Evolutionary conservation across 2,797 vertebrate genomes (phyloP).

Genomic region (Allobates femoralis): DNA sequence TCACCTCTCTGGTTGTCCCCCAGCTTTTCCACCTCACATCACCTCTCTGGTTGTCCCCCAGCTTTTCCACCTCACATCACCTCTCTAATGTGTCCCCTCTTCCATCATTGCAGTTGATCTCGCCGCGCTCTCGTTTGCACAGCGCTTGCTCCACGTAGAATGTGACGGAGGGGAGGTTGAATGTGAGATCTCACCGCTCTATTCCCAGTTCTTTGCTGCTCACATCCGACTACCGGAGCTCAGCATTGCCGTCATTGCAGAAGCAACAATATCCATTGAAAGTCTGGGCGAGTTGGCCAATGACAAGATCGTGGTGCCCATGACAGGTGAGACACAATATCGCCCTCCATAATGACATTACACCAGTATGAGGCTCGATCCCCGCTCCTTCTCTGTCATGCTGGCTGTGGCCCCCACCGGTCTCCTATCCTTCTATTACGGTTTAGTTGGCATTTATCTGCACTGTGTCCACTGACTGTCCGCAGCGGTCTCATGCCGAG

Average conservation of each 20-base stretch:
- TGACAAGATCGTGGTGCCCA: slow-evolving; percentile 66
- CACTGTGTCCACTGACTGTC: too few relatives aligned
- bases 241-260: slow-evolving; percentile 75
- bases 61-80: neutral
- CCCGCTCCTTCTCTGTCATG: too few relatives aligned
- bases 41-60: too few relatives aligned
- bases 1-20: neutral
- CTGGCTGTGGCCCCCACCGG: too few relatives aligned
- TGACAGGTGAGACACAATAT: slow-evolving; percentile 15
- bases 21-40: neutral
- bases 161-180: slow-evolving; percentile 80
- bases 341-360: neutral
- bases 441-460: too few relatives aligned
- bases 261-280: neutral
- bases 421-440: too few relatives aligned
- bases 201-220: slow-evolving; percentile 70
- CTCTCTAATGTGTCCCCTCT: neutral
- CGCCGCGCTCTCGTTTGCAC: slow-evolving; percentile 75
- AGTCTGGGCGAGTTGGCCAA: slow-evolving; percentile 70
- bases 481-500: too few relatives aligned
- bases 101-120: slow-evolving; percentile 70
- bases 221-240: slow-evolving; percentile 76
- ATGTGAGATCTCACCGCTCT: slow-evolving; percentile 79
- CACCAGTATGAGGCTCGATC: too few relatives aligned
- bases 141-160: slow-evolving; percentile 80